Conservation (phyloP, 1,140 invertebrate species). For the Odontomachus brunneus region DNA sequence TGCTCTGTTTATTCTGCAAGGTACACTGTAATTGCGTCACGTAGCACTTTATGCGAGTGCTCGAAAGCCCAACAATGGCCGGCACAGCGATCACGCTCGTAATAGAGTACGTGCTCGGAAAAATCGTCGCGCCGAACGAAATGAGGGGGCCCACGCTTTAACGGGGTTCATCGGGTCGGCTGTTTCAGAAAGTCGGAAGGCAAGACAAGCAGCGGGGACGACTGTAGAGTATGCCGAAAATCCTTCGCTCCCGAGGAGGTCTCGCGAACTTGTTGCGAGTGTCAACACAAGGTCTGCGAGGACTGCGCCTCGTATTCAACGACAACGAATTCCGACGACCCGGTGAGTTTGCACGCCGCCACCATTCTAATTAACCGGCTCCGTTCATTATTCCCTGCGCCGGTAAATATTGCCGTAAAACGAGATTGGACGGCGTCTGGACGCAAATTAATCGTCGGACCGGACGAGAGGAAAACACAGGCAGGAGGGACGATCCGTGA, state of each 20-base stretch:
- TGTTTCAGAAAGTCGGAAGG: slow-evolving; percentile 87
- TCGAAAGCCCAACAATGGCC: not conserved
- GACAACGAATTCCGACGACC: slow-evolving; percentile 91
- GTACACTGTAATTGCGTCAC: no score
- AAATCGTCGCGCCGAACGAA: not conserved
- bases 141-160: not conserved
- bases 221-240: slow-evolving; percentile 94
- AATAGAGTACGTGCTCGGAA: not conserved
- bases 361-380: slow-evolving; percentile 43
- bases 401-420: slow-evolving; percentile 48
- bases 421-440: not conserved
- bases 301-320: slow-evolving; percentile 96
- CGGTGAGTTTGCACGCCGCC: slow-evolving; percentile 85
- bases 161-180: slow-evolving; percentile 11
- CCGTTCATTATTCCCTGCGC: slow-evolving; percentile 24
- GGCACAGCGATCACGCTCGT: slow-evolving; percentile 7
- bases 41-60: not conserved
- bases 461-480: not conserved
- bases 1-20: no score
- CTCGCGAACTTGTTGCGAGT: slow-evolving; percentile 93
- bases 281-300: slow-evolving; percentile 95
- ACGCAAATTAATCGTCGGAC: slow-evolving; percentile 39
- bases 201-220: slow-evolving; percentile 89
- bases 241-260: slow-evolving; percentile 94
- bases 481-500: not conserved